phyloP scores from a whole-genome alignment of 2,113 vertebrate species.

The Mustela lutreola region DNA sequence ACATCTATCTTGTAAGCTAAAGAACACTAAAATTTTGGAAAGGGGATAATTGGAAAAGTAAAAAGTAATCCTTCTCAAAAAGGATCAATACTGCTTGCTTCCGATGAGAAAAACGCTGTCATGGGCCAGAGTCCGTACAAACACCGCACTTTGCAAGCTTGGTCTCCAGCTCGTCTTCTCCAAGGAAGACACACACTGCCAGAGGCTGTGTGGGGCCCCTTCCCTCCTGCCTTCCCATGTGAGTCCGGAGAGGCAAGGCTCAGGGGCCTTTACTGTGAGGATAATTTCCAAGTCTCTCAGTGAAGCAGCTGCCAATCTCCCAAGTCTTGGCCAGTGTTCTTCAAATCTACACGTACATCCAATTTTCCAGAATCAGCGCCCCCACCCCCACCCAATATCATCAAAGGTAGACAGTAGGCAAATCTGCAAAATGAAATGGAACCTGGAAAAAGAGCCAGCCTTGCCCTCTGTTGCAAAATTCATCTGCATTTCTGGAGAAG shows the following conservation, averaged over 20 bases:
- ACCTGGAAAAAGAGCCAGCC: background rate
- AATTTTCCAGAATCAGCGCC: constrained; percentile 4
- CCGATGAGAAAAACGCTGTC: background rate
- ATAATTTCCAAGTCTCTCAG: background rate
- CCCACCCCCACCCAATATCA: background rate
- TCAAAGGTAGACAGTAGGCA: background rate
- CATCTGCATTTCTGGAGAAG: background rate
- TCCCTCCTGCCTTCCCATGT: background rate
- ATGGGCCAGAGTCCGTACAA: background rate
- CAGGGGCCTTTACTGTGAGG: background rate
- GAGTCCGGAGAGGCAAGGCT: background rate
- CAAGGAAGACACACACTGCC: fast-evolving
- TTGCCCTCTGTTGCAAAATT: background rate
- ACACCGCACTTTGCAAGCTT: background rate
- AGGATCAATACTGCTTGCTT: background rate
- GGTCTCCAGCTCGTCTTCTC: background rate
- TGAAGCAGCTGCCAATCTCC: background rate
- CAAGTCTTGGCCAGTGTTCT: background rate
- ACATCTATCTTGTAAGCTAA: background rate
- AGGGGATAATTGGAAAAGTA: background rate
- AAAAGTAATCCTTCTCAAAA: background rate
- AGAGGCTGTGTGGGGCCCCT: fast-evolving
- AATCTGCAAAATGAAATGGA: constrained; percentile 37
- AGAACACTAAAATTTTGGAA: background rate
- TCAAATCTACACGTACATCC: constrained; percentile 50